Percentiles rank a stretch among this genome's conserved stretches.
Conservation (phyloP, 1,140 invertebrate species). For the Lasioglossum albipes region DNA sequence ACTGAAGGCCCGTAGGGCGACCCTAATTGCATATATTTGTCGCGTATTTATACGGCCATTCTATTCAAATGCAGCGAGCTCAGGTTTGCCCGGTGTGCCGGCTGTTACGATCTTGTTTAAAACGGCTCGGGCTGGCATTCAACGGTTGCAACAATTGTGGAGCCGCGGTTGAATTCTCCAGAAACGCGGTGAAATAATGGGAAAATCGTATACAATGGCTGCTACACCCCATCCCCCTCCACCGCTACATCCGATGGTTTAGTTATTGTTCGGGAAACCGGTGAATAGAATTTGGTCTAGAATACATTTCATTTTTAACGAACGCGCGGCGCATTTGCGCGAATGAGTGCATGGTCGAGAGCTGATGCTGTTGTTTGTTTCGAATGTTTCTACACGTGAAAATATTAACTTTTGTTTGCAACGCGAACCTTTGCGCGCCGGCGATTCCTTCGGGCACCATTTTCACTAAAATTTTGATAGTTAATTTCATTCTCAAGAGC, state of each 20-base stretch:
- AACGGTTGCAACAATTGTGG: conserved; percentile 12
- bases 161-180: conserved; percentile 7
- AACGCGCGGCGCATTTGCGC: background rate
- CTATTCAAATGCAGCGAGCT: conserved; percentile 22
- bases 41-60: conserved; percentile 34
- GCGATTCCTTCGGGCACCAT: too few species aligned
- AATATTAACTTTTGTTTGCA: too few species aligned
- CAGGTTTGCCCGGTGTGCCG: background rate
- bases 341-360: too few species aligned
- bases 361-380: too few species aligned
- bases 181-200: conserved; percentile 35
- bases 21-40: conserved; percentile 39
- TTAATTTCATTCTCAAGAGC: too few species aligned
- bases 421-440: too few species aligned
- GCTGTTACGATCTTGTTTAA: conserved; percentile 12
- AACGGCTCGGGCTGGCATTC: background rate
- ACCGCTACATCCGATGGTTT: background rate
- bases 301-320: conserved; percentile 2
- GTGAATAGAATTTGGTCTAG: background rate
- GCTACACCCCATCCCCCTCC: too few species aligned
- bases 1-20: background rate
- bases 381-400: too few species aligned
- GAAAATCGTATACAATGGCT: conserved; percentile 35
- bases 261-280: background rate
- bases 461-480: too few species aligned